Evolutionary conservation across 2,888 invertebrate genomes (phyloP), one percentile per base, ranked within the genome.

Genomic region (Sisyra terminalis): DNA sequence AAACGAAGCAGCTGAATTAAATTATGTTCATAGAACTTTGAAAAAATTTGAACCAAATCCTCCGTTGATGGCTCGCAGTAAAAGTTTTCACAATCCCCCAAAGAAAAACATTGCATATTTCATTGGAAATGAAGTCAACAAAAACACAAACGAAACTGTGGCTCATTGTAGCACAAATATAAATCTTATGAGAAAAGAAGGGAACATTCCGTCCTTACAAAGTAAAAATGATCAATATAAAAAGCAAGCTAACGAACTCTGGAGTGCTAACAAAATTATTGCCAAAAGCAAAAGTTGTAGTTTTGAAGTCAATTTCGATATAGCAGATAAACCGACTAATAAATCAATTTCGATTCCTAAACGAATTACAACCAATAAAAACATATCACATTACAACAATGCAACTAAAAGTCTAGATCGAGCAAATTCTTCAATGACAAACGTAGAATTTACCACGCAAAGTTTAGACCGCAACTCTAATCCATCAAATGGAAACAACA

Each of bases 181-280:
- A 16, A 37, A 37, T 37, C 32, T n/a, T 13, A 14, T 13, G n/a
- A 16, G 34, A 40, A 24, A 41, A 5, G 60, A 59, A 46, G 63
- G 65, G 8, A 71, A 72, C 53, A 75, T 75, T 51, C 75, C 75
- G 0, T 58, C 55, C 29, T 52, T 64, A 46, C 67, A 72, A 46
- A 57, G 67, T 24, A 70, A 67, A 49, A 70, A 67, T 46, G 62
- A 63, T 43, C 69, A 72, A 48, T 71, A 74, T 45, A 69, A 66
- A 59, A 67, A 61, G 3, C 63, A 63, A 47, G 62, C 63, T 1
- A 65, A 60, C 18, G 68, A 67, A 42, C 68, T 69, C 1, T 51
- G 68, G 8, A 64, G 64, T 45, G 65, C 65, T 0, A 61, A 66
- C 40, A 41, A 41, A 34, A 67, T 63, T 47, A 52, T 59, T 10